Base-by-base conservation (phyloP, 2,888 invertebrate genomes). In the Leucoma salicis region DNA sequence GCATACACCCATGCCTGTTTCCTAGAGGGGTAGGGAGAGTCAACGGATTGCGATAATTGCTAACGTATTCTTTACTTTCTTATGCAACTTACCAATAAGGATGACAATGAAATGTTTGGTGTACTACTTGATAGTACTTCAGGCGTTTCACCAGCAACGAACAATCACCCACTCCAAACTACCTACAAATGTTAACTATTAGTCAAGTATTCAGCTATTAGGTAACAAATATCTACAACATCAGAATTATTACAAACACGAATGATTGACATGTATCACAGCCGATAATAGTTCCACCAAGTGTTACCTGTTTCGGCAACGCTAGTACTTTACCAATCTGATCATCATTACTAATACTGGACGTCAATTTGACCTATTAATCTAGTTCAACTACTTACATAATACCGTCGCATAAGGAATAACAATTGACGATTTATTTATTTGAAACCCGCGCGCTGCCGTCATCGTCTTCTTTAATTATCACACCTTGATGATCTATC, bases 341-440 rank as follows among this genome's bases (percentile, higher is more conserved):
- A 46, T 21, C 4, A 24, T 11, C 42, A 47, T 58, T 58, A 50
- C 42, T 42, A 45, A 47, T 49, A 46, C 40, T 24, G 2, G 42
- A 37, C 45, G 51, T 37, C 59, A 65, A 69, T 76, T 76, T 77
- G 79, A 77, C 82, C 80, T 49, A 82, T 60, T 82, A 78, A 81
- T 78, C 80, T 68, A 81, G 69, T 74, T 82, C 49, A 53, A 56
- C 42, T 43, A 40, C 66, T 82, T 81, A 79, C 80, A 75, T 81
- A 82, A 82, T 43, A 48, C 24, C n/a, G 45, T 45, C 63, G 60
- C 64, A 43, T 40, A 31, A 36, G 55, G 80, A 77, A 82, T 79
- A 73, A 46, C 63, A 74, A 78, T 61, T 62, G 62, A 52, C 51
- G 53, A 65, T 70, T 66, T 72, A 67, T 71, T 59, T 64, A 75